Percentiles rank a stretch among this genome's conserved stretches.
Conservation (phyloP, 2,113 vertebrate species). For the Hemiprocne comata region DNA sequence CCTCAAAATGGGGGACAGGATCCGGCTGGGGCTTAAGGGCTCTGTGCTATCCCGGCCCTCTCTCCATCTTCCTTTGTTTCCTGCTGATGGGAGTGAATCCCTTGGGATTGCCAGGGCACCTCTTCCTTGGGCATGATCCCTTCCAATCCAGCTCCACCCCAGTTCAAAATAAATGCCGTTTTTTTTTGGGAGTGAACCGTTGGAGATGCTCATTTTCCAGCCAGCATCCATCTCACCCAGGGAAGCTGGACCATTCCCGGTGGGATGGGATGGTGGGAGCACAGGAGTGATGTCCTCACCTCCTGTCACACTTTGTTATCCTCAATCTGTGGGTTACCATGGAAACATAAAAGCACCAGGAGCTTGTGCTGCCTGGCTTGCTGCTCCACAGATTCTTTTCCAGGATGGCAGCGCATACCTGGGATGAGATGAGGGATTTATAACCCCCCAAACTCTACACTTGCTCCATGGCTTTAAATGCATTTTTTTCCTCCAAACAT, state of each 20-base stretch:
- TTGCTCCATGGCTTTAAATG: not conserved
- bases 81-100: not conserved
- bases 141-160: not conserved
- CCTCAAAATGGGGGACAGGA: accelerated
- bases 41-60: not conserved
- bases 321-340: not conserved
- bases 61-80: not conserved
- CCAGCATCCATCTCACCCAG: not conserved
- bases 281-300: not conserved
- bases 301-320: not conserved
- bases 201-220: accelerated
- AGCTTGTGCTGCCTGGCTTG: not conserved
- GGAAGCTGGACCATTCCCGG: not conserved
- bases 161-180: not conserved
- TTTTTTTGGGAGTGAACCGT: not conserved
- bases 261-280: not conserved
- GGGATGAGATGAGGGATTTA: not conserved
- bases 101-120: not conserved
- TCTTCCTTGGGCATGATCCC: not conserved
- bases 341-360: not conserved
- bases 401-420: not conserved
- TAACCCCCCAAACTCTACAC: not conserved
- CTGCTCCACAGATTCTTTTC: not conserved
- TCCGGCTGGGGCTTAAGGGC: not conserved
- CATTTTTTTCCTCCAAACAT: accelerated